A percentile compares a stretch with the other conserved stretches of the same genome.
Evolutionary conservation across 2,888 invertebrate species (phyloP).

Genomic region (Linyphia triangularis): DNA sequence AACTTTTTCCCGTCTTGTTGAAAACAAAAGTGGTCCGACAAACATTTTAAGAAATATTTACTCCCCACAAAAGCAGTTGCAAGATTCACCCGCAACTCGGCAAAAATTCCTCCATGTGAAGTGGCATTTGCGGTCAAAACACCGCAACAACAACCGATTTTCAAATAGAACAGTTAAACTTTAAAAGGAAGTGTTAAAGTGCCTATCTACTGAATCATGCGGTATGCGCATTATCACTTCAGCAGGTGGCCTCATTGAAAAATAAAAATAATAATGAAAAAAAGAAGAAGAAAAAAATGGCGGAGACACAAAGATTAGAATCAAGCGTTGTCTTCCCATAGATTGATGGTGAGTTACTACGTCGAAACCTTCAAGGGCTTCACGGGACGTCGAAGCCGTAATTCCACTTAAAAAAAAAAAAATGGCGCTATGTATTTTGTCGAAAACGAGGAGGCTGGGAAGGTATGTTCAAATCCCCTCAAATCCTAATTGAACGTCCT

Average conservation of each 20-base stretch:
- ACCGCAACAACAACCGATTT: too few relatives aligned
- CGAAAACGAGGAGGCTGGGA: background rate
- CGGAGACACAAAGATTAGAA: too few relatives aligned
- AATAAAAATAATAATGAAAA: too few relatives aligned
- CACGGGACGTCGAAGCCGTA: background rate
- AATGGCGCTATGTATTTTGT: slow-evolving; percentile 1
- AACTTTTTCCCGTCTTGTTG: too few relatives aligned
- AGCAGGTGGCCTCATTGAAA: background rate
- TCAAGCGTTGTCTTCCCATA: background rate
- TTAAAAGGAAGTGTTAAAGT: background rate
- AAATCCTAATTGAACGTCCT: slow-evolving; percentile 50
- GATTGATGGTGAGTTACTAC: background rate
- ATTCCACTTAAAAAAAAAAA: background rate
- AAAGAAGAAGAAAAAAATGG: too few relatives aligned
- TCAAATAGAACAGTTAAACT: too few relatives aligned
- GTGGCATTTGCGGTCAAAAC: too few relatives aligned
- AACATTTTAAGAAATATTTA: too few relatives aligned
- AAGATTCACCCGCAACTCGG: too few relatives aligned
- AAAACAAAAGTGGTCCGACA: too few relatives aligned
- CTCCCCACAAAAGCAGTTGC: too few relatives aligned
- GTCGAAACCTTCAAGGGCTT: background rate
- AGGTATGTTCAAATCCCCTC: background rate
- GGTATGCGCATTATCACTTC: background rate
- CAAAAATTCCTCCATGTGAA: too few relatives aligned
- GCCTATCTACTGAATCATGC: background rate